Base-by-base conservation (phyloP, 2,113 vertebrate species). In the Chascanopsetta lugubris region DNA sequence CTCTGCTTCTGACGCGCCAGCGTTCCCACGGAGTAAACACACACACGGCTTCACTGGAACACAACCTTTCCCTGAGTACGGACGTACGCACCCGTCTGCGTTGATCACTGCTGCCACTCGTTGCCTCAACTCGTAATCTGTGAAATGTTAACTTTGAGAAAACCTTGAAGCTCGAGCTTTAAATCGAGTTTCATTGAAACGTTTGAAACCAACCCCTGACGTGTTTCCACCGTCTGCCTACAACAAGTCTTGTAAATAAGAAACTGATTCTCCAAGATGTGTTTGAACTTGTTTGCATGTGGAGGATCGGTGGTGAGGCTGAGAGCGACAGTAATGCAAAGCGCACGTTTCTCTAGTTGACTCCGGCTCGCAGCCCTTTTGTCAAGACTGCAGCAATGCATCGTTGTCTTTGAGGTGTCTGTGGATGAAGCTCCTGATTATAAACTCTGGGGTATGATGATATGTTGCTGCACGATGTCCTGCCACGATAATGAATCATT, bases 41-140 rank as follows among this genome's bases (percentile, higher is more conserved):
- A 48, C 47, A 63, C 64, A n/a, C n/a, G n/a, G n/a, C 68, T 68
- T 70, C n/a, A 49, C 43, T 46, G 25, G 18, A 61, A 61, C 63
- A 57, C 38, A 13, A 51, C 55, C 66, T 72, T 43, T 56, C 29
- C 60, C 63, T 54, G 20, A 12, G 74, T 54, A 73, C 62, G 56
- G 46, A 66, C 47, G 42, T 61, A 51, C 43, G 27, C 32, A 13
- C 47, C 17, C n/a, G n/a, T 73, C 59, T 80, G 38, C 3, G 5
- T 13, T 54, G 8, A 61, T 79, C 48, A 32, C 45, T 24, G 17
- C 45, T 54, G 60, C 48, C 0, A 36, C 38, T 50, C 40, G 26
- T 25, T 5, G 57, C 27, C 22, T 29, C 51, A 43, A 47, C 46
- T 22, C 0, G 42, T 15, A 55, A 25, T 59, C 42, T 20, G 48